Evolutionary conservation across 2,113 vertebrate species (phyloP).

Genomic region (Baryphthengus martii): DNA sequence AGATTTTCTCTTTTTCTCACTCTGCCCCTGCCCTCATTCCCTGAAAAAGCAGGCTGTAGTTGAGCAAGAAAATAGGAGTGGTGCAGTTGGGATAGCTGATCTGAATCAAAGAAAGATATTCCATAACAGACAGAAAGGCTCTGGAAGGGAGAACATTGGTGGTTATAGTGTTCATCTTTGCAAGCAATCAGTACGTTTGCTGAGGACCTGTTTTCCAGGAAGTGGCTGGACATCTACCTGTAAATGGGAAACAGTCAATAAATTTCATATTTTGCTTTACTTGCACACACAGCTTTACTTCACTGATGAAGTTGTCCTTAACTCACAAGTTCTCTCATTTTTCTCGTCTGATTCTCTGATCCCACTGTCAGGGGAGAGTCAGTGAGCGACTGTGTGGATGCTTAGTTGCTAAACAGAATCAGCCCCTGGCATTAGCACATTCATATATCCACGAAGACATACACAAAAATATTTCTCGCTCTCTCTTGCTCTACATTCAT

Average conservation of each 20-base stretch:
- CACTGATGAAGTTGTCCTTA: not conserved
- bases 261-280: not conserved
- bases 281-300: not conserved
- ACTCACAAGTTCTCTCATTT: not conserved
- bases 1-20: not conserved
- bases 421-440: not conserved
- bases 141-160: not conserved
- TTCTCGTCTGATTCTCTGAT: not conserved
- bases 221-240: not conserved
- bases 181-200: not conserved
- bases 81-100: not conserved
- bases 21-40: rapidly evolving
- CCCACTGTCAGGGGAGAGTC: rapidly evolving
- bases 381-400: not conserved
- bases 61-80: not conserved
- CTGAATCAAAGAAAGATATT: not conserved
- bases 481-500: not conserved
- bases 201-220: not conserved
- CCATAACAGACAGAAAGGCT: not conserved
- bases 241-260: not conserved
- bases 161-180: not conserved
- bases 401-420: not conserved
- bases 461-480: not conserved
- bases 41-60: rapidly evolving
- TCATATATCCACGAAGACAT: not conserved